A percentile compares a stretch with the other conserved stretches of the same genome.
Conservation (phyloP, 2,888 invertebrate species). For the Tricholauxania praeusta region DNA sequence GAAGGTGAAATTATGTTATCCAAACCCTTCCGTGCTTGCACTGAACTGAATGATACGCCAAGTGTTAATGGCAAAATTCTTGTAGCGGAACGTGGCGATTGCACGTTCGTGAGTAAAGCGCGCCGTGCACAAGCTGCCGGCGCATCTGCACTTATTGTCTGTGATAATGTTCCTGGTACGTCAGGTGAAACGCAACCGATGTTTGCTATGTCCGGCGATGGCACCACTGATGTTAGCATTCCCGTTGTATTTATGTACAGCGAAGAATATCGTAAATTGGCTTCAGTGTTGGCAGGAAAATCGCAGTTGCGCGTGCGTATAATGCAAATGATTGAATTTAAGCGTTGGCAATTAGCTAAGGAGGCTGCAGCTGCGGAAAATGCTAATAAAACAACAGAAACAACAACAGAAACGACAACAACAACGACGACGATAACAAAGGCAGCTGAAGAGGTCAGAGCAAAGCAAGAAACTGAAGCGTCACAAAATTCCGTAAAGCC, state of each 20-base stretch:
- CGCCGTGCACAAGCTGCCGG: conserved; percentile 85
- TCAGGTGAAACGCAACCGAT: conserved; percentile 82
- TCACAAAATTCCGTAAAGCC: conserved; percentile 37
- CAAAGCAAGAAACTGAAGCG: conserved; percentile 24
- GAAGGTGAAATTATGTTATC: conserved; percentile 76
- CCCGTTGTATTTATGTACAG: conserved; percentile 92
- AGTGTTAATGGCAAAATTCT: conserved; percentile 80
- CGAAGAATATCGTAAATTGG: conserved; percentile 78
- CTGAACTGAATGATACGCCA: conserved; percentile 72
- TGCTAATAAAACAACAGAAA: conserved; percentile 46
- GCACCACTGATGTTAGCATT: conserved; percentile 85
- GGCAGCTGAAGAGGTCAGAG: conserved; percentile 2
- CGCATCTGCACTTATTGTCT: conserved; percentile 85
- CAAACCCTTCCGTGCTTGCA: conserved; percentile 77
- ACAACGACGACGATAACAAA: neutral
- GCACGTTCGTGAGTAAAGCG: conserved; percentile 95
- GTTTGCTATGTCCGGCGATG: conserved; percentile 98
- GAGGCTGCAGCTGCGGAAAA: conserved; percentile 46
- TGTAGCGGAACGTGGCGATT: conserved; percentile 90
- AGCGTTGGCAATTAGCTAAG: conserved; percentile 62
- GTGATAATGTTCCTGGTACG: conserved; percentile 84
- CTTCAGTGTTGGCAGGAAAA: conserved; percentile 71
- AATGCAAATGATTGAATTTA: conserved; percentile 68
- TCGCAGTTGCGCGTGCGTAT: conserved; percentile 69
- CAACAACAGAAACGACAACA: conserved; percentile 33